Evolutionary conservation across 2,113 vertebrate genomes (phyloP).

Genomic region (Rafetus swinhoei): DNA sequence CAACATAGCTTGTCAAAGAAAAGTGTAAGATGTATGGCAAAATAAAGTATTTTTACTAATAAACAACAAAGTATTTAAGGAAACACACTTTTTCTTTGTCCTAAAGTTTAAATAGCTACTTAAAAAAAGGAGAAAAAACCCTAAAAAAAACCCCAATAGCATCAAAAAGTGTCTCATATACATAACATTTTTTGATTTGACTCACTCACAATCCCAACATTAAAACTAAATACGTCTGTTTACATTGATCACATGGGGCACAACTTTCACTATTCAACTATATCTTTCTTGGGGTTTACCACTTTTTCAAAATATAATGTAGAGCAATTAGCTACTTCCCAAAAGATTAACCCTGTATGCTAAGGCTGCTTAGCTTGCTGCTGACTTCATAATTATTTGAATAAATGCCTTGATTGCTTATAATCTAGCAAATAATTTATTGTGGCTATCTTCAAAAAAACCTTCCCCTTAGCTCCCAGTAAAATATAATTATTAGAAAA

Average conservation of each 20-base stretch:
- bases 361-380: not conserved
- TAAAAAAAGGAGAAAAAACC: not conserved
- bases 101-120: not conserved
- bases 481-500: not conserved
- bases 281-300: not conserved
- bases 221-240: not conserved
- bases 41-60: not conserved
- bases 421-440: not conserved
- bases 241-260: not conserved
- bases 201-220: not conserved
- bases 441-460: not conserved
- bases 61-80: not conserved
- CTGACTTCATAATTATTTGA: not conserved
- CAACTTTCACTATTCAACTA: not conserved
- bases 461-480: not conserved
- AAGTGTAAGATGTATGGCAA: not conserved
- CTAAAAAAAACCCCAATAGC: not conserved
- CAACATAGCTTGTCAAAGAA: not conserved
- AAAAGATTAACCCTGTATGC: not conserved
- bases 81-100: rapidly evolving
- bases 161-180: not conserved
- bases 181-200: too few species aligned
- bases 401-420: not conserved
- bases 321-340: not conserved
- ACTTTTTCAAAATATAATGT: not conserved